Evolutionary conservation across 2,113 vertebrate genomes (phyloP), one percentile per base, ranked within the genome.

Genomic region (Brachirus orientalis): DNA sequence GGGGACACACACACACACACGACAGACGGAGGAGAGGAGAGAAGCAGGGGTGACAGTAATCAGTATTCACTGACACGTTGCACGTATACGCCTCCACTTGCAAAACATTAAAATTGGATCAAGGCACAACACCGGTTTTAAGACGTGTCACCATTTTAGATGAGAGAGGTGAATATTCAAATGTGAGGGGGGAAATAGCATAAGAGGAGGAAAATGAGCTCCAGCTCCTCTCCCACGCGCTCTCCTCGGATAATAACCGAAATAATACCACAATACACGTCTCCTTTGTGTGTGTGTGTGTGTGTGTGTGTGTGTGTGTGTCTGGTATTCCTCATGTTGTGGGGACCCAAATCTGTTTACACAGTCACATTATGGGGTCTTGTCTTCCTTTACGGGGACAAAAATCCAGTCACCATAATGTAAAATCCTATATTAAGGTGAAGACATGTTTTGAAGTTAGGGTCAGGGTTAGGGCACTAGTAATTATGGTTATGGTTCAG

Each of bases 51-150:
- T 54, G 47, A 64, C 48, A 43, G 63, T 64, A 69, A 86, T 88
- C 88, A 85, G 80, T 85, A 89, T 89, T 90, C 88, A 72, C 38
- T 81, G 87, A 80, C 79, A 85, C 77, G 77, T 85, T 70, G 74
- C 69, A 79, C 84, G 68, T 63, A n/a, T n/a, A 80, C 84, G 69
- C 79, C 69, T 69, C 69, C 79, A 60, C 51, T 75, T 72, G 71
- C 62, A 71, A 52, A 77, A 40, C 45, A 66, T 71, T 37, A 73
- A 76, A 46, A 72, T 11, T 14, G 38, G 3, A 53, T 70, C 52
- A 28, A 28, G 35, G 56, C 58, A n/a, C 5, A 10, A 1, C 41
- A 52, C 12, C 10, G n/a, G 54, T 56, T 2, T 43, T 40, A 48
- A 56, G 47, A 20, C n/a, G 7, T 12, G 33, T 47, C 28, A 0